A percentile compares a stretch with the other conserved stretches of the same genome.
These are phyloP conservation scores for Eudyptes chrysolophus DNA, from an alignment of 2,113 vertebrate species.

Conservation along the genomic window DNA sequence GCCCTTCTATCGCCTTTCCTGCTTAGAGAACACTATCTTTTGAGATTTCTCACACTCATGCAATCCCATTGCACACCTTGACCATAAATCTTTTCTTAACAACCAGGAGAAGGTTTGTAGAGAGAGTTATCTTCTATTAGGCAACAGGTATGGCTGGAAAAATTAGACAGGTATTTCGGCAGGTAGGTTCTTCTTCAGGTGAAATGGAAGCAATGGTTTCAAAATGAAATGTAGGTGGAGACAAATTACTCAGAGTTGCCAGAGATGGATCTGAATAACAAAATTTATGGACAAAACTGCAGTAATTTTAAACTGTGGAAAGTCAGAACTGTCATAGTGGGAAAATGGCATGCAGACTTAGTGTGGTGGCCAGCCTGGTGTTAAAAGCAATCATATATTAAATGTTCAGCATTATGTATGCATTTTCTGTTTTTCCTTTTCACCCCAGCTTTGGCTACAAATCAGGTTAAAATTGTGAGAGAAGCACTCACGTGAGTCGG, in stretches of 20 bases:
- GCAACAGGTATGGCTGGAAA: neutral
- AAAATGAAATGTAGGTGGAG: neutral
- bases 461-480: neutral
- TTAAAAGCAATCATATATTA: neutral
- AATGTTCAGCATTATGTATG: neutral
- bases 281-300: neutral
- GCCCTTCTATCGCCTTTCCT: neutral
- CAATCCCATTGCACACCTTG: neutral
- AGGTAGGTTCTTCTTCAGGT: neutral
- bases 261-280: neutral
- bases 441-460: neutral
- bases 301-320: neutral
- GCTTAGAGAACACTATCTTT: neutral
- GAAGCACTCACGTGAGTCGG: accelerated
- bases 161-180: neutral
- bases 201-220: neutral
- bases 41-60: neutral
- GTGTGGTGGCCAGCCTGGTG: neutral
- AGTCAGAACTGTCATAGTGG: neutral
- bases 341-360: accelerated
- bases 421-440: neutral
- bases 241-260: neutral
- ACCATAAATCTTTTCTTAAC: neutral
- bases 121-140: neutral
- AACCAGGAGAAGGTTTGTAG: neutral